A percentile compares a stretch with the other conserved stretches of the same genome.
Conservation (phyloP, 2,113 vertebrate species). For the Malaclemys terrapin region DNA sequence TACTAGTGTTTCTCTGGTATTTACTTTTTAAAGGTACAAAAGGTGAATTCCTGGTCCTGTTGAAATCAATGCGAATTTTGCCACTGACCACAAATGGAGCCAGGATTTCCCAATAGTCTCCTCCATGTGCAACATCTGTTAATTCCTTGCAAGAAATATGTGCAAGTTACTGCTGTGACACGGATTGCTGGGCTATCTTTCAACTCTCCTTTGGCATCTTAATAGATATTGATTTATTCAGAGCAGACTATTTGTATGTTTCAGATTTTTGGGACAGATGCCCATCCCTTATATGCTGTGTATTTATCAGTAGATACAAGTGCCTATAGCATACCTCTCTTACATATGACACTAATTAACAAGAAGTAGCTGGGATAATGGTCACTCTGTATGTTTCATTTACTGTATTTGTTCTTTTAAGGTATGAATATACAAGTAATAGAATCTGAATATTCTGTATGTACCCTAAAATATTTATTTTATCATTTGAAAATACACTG, state of each 20-base stretch:
- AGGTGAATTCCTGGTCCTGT: neutral
- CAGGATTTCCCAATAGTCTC: neutral
- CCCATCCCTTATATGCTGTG: neutral
- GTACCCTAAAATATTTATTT: neutral
- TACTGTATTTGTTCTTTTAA: neutral
- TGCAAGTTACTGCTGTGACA: neutral
- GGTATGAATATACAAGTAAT: neutral
- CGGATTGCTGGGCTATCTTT: neutral
- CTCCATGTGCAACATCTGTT: neutral
- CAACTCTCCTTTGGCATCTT: neutral
- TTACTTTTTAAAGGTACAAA: neutral
- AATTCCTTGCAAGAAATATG: neutral
- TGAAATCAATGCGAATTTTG: neutral
- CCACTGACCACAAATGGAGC: neutral
- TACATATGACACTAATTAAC: neutral
- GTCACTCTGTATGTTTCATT: neutral
- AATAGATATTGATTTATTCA: neutral
- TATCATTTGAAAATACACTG: neutral
- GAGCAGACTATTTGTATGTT: neutral
- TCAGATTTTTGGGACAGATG: neutral
- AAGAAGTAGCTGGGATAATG: neutral
- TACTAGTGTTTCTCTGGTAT: neutral
- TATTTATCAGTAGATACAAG: neutral
- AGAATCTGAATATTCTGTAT: neutral
- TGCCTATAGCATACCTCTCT: neutral